Base-by-base conservation (phyloP, 64 coral and sea anemone species). In the Montipora capricornis region DNA sequence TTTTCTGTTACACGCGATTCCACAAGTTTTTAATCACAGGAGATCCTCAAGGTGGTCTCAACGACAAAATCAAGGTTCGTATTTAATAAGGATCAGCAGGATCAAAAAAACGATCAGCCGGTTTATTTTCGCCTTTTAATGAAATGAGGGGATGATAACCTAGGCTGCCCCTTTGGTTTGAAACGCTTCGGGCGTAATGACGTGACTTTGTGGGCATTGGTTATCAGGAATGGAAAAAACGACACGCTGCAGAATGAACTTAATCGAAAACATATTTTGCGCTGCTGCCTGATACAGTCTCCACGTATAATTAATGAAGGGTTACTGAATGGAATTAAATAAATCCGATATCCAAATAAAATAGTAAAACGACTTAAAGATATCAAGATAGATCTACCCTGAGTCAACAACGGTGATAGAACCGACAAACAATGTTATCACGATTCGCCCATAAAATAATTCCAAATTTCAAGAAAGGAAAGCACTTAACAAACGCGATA, bases 351-450 rank as follows among this genome's bases (percentile, higher is more conserved):
- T 86, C 46, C 16, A 20, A 22, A 49, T 44, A 84, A 70, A 47
- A 69, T 49, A 8, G 19, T 47, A 46, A 11, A 86, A 73, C 68
- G n/a, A 86, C 22, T 20, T 71, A 49, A 45, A n/a, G 2, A 49
- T 8, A 86, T 3, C 66, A 3, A 13, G 44, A 4, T 17, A 16
- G 19, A 20, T 71, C 11, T 9, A 11, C 8, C 8, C 11, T 86
- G 13, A 47, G 47, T 86, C 45, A 86, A 86, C 82, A 86, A 52
- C 0, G 47, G 15, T 73, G 71, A 11, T 51, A 24, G 19, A 73
- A 64, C 66, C 64, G 45, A 49, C 64, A n/a, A 86, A 86, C 44
- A 17, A 49, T 86, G 82, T 66, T 86, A 86, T 52, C 82, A 71
- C 15, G 47, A 20, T 71, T 20, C 20, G 19, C 44, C 1, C 64